A percentile compares a stretch with the other conserved stretches of the same genome.
Evolutionary conservation across 2,888 invertebrate species (phyloP).

Genomic region (Leucophenga montana): DNA sequence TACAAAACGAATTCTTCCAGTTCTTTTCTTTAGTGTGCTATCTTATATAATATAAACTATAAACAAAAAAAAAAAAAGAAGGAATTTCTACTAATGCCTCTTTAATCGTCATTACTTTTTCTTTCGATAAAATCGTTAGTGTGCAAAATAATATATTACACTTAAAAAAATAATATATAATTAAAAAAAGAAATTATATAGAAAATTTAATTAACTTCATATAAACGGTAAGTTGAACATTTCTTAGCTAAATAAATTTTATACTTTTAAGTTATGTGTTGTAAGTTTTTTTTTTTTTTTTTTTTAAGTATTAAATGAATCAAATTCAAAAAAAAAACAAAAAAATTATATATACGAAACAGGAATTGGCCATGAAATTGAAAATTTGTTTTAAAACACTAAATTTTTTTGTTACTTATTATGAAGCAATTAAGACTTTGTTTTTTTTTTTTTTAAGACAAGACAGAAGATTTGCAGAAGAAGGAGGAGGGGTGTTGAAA

Average conservation of each 20-base stretch:
- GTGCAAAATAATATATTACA: no score
- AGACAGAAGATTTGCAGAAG: no score
- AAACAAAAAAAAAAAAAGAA: no score
- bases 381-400: slow-evolving; percentile 51
- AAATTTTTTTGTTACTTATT: slow-evolving; percentile 26
- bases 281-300: slow-evolving; percentile 32
- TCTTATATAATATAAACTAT: neutral
- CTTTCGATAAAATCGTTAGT: neutral
- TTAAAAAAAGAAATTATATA: neutral
- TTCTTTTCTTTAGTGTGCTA: slow-evolving; percentile 53
- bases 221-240: slow-evolving; percentile 21
- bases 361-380: slow-evolving; percentile 69
- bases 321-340: slow-evolving; percentile 48
- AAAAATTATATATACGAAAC: slow-evolving; percentile 56
- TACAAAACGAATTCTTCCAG: slow-evolving; percentile 63
- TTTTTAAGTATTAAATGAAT: slow-evolving; percentile 41
- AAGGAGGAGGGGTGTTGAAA: slow-evolving; percentile 71
- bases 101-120: no score
- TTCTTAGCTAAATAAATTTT: slow-evolving; percentile 14
- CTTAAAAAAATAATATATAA: neutral
- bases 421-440: no score
- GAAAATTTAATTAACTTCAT: slow-evolving; percentile 24
- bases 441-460: no score
- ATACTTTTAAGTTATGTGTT: slow-evolving; percentile 17
- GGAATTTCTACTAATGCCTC: no score